These are phyloP conservation scores for Acridotheres tristis DNA, from an alignment of 2,797 vertebrate genomes.

Conservation along the genomic window DNA sequence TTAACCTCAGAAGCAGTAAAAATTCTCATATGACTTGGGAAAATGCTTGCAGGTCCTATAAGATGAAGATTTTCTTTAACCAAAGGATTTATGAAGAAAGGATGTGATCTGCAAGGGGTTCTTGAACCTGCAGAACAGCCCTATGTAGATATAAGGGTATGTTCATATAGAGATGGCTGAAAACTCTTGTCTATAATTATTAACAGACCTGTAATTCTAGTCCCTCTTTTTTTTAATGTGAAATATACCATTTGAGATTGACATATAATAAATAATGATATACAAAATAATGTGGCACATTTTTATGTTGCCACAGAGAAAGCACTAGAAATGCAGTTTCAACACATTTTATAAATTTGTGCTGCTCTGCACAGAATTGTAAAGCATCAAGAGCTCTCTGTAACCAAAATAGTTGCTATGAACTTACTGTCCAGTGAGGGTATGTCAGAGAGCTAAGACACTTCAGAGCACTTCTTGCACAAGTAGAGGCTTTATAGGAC, in stretches of 20 bases:
- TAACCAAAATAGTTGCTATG: neutral
- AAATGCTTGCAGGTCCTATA: neutral
- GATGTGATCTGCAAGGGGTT: neutral
- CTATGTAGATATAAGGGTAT: neutral
- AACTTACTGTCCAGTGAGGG: neutral
- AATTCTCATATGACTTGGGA: neutral
- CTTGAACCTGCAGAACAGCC: neutral
- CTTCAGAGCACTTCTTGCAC: neutral
- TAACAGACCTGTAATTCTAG: neutral
- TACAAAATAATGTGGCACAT: neutral
- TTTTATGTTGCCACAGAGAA: neutral
- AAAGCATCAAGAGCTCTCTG: neutral
- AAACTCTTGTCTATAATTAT: neutral
- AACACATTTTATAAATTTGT: neutral
- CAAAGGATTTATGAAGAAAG: neutral
- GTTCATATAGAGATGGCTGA: neutral
- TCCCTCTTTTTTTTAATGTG: neutral
- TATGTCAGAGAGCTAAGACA: neutral
- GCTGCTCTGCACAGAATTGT: neutral
- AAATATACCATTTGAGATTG: neutral
- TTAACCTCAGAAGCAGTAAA: neutral
- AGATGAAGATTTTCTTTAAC: constrained; percentile 15
- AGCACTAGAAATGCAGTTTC: neutral
- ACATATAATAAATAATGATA: neutral
- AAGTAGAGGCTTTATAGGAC: neutral